Conservation (phyloP, 2,888 invertebrate genomes). For the Spialia ferax region DNA sequence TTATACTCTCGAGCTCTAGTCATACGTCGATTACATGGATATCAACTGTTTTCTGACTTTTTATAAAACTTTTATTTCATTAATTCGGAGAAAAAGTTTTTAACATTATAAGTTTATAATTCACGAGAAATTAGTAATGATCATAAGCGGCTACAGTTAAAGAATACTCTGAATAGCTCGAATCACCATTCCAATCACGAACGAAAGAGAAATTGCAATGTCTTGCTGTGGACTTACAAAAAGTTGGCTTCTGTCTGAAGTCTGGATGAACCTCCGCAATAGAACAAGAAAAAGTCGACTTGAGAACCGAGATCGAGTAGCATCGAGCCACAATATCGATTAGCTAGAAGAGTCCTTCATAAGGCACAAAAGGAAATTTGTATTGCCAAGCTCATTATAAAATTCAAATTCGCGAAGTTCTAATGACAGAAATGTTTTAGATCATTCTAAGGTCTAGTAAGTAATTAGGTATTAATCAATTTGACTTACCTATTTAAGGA, state of each 20-base stretch:
- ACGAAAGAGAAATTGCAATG: slow-evolving; percentile 40
- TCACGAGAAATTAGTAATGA: neutral
- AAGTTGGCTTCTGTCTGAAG: slow-evolving; percentile 52
- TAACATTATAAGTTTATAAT: too few species aligned
- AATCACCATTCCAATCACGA: slow-evolving; percentile 45
- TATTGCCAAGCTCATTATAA: neutral
- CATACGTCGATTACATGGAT: too few species aligned
- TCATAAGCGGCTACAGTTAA: slow-evolving; percentile 25
- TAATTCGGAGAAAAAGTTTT: too few species aligned
- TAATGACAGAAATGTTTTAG: too few species aligned
- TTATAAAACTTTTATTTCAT: too few species aligned
- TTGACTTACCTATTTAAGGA: neutral
- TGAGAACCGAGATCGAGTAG: slow-evolving; percentile 45
- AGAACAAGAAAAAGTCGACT: slow-evolving; percentile 54
- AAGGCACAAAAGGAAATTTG: neutral
- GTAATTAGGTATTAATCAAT: neutral
- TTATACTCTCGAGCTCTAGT: too few species aligned
- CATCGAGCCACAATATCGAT: slow-evolving; percentile 5
- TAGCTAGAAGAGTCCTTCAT: neutral
- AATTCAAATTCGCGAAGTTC: too few species aligned
- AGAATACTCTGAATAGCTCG: slow-evolving; percentile 41
- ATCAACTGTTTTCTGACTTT: too few species aligned
- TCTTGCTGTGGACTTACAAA: slow-evolving; percentile 49
- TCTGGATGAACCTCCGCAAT: slow-evolving; percentile 49
- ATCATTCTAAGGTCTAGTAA: too few species aligned